A percentile compares a stretch with the other conserved stretches of the same genome.
phyloP scores from a whole-genome alignment of 2,888 invertebrate genomes.

The Phymatocera aterrima region DNA sequence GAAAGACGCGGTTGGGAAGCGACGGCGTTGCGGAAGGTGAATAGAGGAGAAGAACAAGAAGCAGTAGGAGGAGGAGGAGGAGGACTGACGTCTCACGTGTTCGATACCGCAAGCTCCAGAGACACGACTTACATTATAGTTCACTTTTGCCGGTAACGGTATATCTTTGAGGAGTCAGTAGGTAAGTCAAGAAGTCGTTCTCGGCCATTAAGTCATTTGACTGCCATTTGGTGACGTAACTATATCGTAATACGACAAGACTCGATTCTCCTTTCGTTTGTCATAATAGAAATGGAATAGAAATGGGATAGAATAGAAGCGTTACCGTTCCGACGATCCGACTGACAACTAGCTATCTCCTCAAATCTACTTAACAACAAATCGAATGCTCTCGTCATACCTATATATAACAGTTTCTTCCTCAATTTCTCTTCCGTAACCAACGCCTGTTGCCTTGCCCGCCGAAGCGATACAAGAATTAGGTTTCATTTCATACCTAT shows the following conservation, averaged over 20 bases:
- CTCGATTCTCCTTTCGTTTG: constrained; percentile 33
- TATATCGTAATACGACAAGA: too few species aligned
- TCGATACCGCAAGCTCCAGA: constrained; percentile 71
- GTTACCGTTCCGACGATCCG: too few species aligned
- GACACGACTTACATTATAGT: constrained; percentile 64
- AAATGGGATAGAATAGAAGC: not conserved
- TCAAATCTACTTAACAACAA: too few species aligned
- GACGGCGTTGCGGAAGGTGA: not conserved
- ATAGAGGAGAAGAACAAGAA: not conserved
- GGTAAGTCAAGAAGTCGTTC: constrained; percentile 66
- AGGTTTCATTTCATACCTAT: not conserved
- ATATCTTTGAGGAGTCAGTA: constrained; percentile 66
- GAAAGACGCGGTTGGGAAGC: not conserved
- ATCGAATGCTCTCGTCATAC: too few species aligned
- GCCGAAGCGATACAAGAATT: not conserved
- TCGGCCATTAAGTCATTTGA: constrained; percentile 36
- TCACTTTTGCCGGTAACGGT: constrained; percentile 72
- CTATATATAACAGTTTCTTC: too few species aligned
- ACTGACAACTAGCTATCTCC: too few species aligned
- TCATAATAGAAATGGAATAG: not conserved
- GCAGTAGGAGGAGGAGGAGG: too few species aligned
- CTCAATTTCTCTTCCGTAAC: not conserved
- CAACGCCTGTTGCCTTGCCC: not conserved
- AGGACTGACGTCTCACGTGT: constrained; percentile 36
- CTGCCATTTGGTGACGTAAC: constrained; percentile 31